A percentile compares a stretch with the other conserved stretches of the same genome.
Evolutionary conservation across 1,140 invertebrate species (phyloP).

Genomic region (Drosophila arawakana): DNA sequence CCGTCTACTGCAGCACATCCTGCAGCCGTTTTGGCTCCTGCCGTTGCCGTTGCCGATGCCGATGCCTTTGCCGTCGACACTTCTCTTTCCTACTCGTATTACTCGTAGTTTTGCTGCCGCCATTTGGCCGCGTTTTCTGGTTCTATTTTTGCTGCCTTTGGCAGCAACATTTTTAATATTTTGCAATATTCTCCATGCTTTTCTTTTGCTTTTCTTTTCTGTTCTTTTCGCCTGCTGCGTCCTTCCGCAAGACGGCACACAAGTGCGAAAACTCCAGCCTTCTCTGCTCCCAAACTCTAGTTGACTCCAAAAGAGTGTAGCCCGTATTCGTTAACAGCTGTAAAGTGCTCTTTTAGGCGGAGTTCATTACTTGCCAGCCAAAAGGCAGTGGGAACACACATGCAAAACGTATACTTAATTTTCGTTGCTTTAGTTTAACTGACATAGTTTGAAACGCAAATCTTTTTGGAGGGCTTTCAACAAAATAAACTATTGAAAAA

Average conservation of each 20-base stretch:
- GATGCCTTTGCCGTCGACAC: constrained; percentile 34
- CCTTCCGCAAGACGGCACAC: constrained; percentile 13
- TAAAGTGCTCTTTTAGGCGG: constrained; percentile 1
- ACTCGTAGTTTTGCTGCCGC: constrained; percentile 30
- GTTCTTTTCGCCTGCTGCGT: constrained; percentile 19
- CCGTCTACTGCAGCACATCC: constrained; percentile 33
- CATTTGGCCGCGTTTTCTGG: constrained; percentile 31
- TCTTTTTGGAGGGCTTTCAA: constrained; percentile 30
- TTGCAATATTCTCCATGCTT: constrained; percentile 67
- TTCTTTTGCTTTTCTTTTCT: constrained; percentile 37
- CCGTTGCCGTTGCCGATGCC: constrained; percentile 22
- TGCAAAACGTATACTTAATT: constrained; percentile 13
- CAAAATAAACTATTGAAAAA: background rate
- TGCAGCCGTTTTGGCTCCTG: constrained; percentile 6
- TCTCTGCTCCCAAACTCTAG: background rate
- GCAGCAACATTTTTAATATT: constrained; percentile 71
- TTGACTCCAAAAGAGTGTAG: constrained; percentile 13
- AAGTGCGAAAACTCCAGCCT: constrained; percentile 18
- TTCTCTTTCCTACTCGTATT: constrained; percentile 38
- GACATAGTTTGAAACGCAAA: constrained; percentile 55
- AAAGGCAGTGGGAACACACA: background rate
- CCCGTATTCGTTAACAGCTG: constrained; percentile 13
- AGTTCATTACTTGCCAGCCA: constrained; percentile 19
- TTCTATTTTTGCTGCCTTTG: constrained; percentile 44
- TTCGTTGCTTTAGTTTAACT: constrained; percentile 50